Conservation (phyloP, 1,140 invertebrate genomes). For the Choristoneura fumiferana region DNA sequence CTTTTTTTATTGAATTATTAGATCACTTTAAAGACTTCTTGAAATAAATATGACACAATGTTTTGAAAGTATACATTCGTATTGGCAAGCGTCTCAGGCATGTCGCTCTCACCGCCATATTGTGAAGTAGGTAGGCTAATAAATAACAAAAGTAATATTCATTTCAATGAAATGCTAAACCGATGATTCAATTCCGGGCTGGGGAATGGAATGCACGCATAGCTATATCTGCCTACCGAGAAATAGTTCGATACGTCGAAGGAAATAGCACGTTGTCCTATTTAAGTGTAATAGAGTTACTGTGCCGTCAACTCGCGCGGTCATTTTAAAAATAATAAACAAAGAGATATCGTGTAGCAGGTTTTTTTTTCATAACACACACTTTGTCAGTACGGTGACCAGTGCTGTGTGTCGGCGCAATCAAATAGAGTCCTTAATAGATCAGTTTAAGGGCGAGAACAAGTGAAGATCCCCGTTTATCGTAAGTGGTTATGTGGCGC, state of each 20-base stretch:
- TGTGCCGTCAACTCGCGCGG: too few species aligned
- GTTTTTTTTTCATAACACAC: slow-evolving; percentile 53
- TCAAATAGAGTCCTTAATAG: slow-evolving; percentile 37
- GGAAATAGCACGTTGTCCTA: not conserved
- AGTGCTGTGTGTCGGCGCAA: not conserved
- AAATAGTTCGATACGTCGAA: not conserved
- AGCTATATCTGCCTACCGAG: slow-evolving; percentile 12
- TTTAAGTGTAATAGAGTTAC: too few species aligned
- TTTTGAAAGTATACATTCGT: not conserved
- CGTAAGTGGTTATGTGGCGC: slow-evolving; percentile 9
- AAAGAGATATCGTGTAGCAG: slow-evolving; percentile 29
- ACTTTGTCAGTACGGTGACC: slow-evolving; percentile 14
- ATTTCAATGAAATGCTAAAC: slow-evolving; percentile 36
- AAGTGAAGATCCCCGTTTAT: slow-evolving; percentile 19
- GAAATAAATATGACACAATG: slow-evolving; percentile 10
- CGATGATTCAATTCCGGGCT: slow-evolving; percentile 37
- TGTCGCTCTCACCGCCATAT: slow-evolving; percentile 25
- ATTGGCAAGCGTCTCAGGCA: slow-evolving; percentile 7
- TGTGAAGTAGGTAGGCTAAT: slow-evolving; percentile 13
- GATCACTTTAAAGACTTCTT: not conserved
- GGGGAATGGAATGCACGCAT: slow-evolving; percentile 18
- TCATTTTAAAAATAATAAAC: not conserved
- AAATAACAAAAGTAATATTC: slow-evolving; percentile 23
- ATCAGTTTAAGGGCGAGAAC: slow-evolving; percentile 33
- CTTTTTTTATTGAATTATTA: too few species aligned